Conservation (phyloP, 2,113 vertebrate species). For the Pitta sordida region DNA sequence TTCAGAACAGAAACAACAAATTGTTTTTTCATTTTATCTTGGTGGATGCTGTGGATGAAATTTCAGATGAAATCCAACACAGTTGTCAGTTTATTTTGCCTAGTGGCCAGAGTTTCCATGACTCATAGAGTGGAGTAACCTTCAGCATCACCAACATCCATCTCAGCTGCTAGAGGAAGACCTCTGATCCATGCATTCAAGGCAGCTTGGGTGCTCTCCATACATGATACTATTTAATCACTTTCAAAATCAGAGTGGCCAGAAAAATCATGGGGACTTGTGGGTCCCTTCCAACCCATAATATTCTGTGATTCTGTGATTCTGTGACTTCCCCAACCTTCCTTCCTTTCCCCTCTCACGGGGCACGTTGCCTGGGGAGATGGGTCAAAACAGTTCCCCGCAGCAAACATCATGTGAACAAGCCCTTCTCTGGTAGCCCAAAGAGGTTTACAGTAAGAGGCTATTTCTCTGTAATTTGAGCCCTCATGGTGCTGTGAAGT, state of each 20-base stretch:
- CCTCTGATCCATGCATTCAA: background rate
- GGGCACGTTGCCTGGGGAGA: background rate
- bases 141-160: background rate
- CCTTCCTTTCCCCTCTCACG: background rate
- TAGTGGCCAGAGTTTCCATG: background rate
- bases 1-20: background rate
- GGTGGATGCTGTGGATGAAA: background rate
- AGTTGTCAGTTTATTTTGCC: background rate
- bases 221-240: background rate
- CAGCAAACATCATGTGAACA: accelerated
- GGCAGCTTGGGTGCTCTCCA: background rate
- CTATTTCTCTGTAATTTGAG: background rate
- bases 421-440: background rate
- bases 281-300: too few species aligned
- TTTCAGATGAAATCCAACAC: background rate
- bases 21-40: background rate
- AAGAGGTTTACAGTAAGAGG: background rate
- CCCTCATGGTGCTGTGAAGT: background rate
- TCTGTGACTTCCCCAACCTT: background rate
- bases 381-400: background rate
- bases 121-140: background rate
- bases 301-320: too few species aligned
- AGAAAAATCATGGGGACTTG: background rate
- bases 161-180: background rate
- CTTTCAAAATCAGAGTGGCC: background rate